A percentile compares a stretch with the other conserved stretches of the same genome.
Evolutionary conservation across 2,888 invertebrate species (phyloP).

Genomic region (Oxystoma pomonae): DNA sequence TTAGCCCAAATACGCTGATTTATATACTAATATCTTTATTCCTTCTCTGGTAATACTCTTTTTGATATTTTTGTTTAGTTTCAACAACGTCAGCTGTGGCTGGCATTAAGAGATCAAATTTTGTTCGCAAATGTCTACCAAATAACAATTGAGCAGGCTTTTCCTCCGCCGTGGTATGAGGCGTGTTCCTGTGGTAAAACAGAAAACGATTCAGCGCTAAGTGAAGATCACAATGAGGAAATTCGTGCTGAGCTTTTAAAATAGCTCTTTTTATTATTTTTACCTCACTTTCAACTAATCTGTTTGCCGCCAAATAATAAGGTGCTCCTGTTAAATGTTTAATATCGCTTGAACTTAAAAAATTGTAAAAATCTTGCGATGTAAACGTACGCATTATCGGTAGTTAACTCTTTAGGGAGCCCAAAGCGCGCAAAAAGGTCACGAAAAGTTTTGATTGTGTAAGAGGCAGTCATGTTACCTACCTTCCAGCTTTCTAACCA

Average conservation of each 20-base stretch:
- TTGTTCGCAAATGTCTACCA: background rate
- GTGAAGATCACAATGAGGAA: background rate
- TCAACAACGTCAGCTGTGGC: background rate
- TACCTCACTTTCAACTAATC: background rate
- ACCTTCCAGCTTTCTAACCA: slow-evolving; percentile 14
- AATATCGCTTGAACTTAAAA: background rate
- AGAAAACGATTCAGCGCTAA: background rate
- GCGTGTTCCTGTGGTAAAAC: slow-evolving; percentile 18
- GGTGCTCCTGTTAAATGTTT: background rate
- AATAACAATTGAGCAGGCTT: background rate
- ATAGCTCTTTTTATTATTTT: background rate
- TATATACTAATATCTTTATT: background rate
- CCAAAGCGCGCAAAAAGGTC: slow-evolving; percentile 14
- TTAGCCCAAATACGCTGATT: background rate
- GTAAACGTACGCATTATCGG: slow-evolving; percentile 6
- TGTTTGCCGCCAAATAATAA: background rate
- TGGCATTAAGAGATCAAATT: background rate
- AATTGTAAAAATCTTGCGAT: background rate
- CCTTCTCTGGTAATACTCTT: background rate
- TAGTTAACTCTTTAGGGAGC: slow-evolving; percentile 6
- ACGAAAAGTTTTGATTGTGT: slow-evolving; percentile 10
- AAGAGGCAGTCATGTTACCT: background rate
- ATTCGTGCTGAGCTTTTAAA: background rate
- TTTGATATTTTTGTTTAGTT: background rate
- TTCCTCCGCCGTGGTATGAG: background rate